These are phyloP conservation scores for Tenodera sinensis DNA, from an alignment of 2,888 invertebrate species.

Conservation along the genomic window DNA sequence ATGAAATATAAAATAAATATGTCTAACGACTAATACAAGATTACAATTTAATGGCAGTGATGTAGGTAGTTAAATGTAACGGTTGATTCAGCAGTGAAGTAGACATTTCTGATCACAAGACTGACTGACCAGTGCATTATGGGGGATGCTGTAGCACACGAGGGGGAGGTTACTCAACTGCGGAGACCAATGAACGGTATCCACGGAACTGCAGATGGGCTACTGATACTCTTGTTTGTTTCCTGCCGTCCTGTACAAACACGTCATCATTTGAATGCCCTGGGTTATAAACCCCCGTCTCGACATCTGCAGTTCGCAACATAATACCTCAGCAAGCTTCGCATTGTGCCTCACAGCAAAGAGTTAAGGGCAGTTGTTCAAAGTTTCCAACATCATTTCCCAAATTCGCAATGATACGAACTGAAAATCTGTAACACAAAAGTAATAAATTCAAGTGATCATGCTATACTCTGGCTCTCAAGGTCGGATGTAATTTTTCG, in stretches of 20 bases:
- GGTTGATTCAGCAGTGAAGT: no score
- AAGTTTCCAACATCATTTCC: not conserved
- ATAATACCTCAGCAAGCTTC: not conserved
- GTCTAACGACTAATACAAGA: no score
- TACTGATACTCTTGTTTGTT: not conserved
- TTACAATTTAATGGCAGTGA: no score
- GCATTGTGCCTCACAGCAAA: not conserved
- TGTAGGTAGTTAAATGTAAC: no score
- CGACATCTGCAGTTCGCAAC: not conserved
- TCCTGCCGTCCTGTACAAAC: not conserved
- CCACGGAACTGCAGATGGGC: not conserved
- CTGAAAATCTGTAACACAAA: no score
- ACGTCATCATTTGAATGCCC: not conserved
- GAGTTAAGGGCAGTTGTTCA: not conserved
- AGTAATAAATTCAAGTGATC: no score
- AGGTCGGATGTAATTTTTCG: no score
- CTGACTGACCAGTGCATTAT: no score
- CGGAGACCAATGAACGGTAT: not conserved
- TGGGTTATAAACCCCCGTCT: not conserved
- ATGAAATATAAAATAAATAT: no score
- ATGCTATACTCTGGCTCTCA: no score
- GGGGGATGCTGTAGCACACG: no score
- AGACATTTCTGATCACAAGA: no score
- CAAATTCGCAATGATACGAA: not conserved
- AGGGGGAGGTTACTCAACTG: not conserved